Evolutionary conservation across 2,888 invertebrate species (phyloP), one percentile per base, ranked within the genome.

Genomic region (Calephelis perditalis): DNA sequence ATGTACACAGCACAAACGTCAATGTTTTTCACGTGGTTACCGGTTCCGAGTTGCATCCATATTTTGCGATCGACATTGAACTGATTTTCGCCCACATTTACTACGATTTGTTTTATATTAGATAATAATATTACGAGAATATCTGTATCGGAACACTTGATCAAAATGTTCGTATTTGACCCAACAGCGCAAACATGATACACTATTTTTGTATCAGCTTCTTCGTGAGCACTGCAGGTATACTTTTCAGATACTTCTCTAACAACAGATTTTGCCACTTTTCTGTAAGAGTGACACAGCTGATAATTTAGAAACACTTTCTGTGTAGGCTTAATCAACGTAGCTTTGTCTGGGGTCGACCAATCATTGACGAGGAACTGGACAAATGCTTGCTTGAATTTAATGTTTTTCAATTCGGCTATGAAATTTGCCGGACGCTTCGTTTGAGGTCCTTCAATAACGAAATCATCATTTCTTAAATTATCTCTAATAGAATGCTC

Each of bases 11-110:
- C 62, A 63, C 61, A 61, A 61, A 63, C 59, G 59, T 62, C 59
- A 63, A 64, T 62, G 57, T 64, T 64, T 62, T 60, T 63, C 52
- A 62, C 62, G 62, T 62, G 56, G 44, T 63, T 63, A 63, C 63
- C 58, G 60, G 60, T 60, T 61, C 58, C 12, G 46, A 46, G 60
- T 59, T 26, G 46, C 47, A 58, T 56, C 46, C 56, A 60, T 59
- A 59, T 59, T 59, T 40, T 59, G 52, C 59, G 59, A 59, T 59
- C 59, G 52, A 59, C 59, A 54, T 54, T 54, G 54, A 54, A 54
- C 54, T 54, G 54, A 60, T 60, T 43, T 35, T 60, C 45, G 59
- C 59, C 52, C 54, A 59, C 54, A 52, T 60, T 35, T 60, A 56
- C 45, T 44, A 60, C 44, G 43, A 57, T 43, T 44, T 57, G 45